These are phyloP conservation scores for Lepeophtheirus nordmannii DNA, from an alignment of 2,888 invertebrate species.

Conservation along the genomic window DNA sequence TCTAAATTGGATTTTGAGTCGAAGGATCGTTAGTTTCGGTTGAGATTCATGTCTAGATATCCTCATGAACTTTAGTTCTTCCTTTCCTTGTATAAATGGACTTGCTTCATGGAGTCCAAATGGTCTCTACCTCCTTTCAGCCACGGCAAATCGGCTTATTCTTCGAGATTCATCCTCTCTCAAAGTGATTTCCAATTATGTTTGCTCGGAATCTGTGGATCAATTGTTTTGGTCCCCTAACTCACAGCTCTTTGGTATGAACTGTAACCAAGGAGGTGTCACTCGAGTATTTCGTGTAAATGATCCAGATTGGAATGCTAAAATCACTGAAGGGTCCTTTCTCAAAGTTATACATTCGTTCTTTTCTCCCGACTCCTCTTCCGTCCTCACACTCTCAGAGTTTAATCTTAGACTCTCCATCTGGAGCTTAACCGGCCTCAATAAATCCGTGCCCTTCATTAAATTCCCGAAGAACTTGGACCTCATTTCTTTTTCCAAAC, in stretches of 20 bases:
- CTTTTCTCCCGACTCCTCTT: not conserved
- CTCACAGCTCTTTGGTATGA: conserved; percentile 7
- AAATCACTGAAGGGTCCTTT: conserved; percentile 8
- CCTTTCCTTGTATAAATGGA: not conserved
- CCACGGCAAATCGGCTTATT: not conserved
- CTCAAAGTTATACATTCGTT: not conserved
- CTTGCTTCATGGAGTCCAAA: conserved; percentile 9
- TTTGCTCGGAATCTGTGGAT: not conserved
- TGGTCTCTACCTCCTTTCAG: not conserved
- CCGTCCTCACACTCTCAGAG: not conserved
- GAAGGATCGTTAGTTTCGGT: too few relatives aligned
- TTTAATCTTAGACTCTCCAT: conserved; percentile 9
- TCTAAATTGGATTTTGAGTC: too few relatives aligned
- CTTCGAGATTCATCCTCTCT: not conserved
- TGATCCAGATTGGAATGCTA: conserved; percentile 7
- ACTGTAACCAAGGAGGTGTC: not conserved
- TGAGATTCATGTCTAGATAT: too few relatives aligned
- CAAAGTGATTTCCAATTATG: not conserved
- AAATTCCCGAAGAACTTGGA: conserved; percentile 1
- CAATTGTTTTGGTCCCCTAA: not conserved
- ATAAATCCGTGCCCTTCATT: conserved; percentile 3
- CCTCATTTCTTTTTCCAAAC: not conserved
- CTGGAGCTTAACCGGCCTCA: conserved; percentile 2
- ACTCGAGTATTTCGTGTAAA: not conserved
- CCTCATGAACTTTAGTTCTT: conserved; percentile 7